Percentiles rank a stretch among this genome's conserved stretches.
Evolutionary conservation across 2,888 invertebrate species (phyloP).

Genomic region (Aproaerema taeniolella): DNA sequence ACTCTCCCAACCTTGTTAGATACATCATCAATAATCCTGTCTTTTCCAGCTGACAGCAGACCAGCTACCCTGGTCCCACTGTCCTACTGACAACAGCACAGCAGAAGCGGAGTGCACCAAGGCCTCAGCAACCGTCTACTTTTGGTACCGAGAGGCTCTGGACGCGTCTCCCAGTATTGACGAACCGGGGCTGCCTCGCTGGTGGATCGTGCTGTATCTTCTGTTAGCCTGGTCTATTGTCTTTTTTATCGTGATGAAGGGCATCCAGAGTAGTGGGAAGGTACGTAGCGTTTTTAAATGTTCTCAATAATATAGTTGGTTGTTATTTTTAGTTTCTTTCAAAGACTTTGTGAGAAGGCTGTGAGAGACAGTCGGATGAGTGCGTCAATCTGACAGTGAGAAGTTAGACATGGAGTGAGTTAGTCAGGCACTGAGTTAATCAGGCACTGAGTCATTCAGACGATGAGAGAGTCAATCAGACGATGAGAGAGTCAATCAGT

Average conservation of each 20-base stretch:
- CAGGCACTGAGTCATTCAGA: too few relatives aligned
- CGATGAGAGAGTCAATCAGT: too few relatives aligned
- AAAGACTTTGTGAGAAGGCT: too few relatives aligned
- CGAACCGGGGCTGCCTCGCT: slow-evolving; percentile 89
- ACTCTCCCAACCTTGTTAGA: too few relatives aligned
- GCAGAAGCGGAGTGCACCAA: slow-evolving; percentile 85
- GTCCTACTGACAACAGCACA: slow-evolving; percentile 84
- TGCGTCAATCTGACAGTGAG: too few relatives aligned
- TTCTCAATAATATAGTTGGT: not conserved
- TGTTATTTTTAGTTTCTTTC: too few relatives aligned
- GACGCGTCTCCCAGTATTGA: slow-evolving; percentile 93
- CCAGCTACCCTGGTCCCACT: slow-evolving; percentile 89
- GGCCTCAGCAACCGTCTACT: slow-evolving; percentile 93
- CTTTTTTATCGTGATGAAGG: slow-evolving; percentile 97
- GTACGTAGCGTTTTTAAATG: slow-evolving; percentile 59
- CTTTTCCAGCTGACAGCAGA: slow-evolving; percentile 78
- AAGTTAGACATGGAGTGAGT: too few relatives aligned
- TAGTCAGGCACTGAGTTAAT: too few relatives aligned
- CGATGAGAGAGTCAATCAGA: too few relatives aligned
- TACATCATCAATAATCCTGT: not conserved
- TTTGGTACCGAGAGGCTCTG: slow-evolving; percentile 93
- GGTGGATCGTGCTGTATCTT: slow-evolving; percentile 95
- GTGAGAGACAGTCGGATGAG: too few relatives aligned
- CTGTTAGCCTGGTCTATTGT: slow-evolving; percentile 93
- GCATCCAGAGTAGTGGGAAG: slow-evolving; percentile 97